Percentiles rank a stretch among this genome's conserved stretches.
phyloP scores from a whole-genome alignment of 2,888 invertebrate genomes.

The Drosophila anomelani region DNA sequence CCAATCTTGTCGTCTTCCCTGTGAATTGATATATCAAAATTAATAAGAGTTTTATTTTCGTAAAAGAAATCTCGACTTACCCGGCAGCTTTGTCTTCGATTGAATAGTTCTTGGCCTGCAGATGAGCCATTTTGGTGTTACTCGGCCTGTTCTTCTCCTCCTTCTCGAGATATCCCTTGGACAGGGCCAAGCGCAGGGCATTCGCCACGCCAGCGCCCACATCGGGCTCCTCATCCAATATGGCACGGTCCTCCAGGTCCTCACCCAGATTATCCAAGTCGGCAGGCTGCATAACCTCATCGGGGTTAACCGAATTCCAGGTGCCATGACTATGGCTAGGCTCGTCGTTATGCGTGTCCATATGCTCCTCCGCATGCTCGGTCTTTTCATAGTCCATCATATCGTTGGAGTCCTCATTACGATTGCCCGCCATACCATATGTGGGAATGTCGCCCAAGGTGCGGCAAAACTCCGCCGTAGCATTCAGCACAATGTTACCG shows the following conservation, averaged over 20 bases:
- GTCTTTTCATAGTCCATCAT: conserved; percentile 85
- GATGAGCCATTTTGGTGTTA: conserved; percentile 89
- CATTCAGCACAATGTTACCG: conserved; percentile 92
- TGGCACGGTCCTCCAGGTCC: conserved; percentile 84
- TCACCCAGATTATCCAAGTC: conserved; percentile 85
- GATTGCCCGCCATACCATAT: conserved; percentile 95
- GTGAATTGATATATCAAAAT: conserved; percentile 2
- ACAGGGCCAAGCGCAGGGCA: conserved; percentile 94
- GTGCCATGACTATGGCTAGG: conserved; percentile 88
- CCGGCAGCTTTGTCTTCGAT: conserved; percentile 91
- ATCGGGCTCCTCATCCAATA: conserved; percentile 95
- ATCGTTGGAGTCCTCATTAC: conserved; percentile 91
- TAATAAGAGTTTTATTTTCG: not conserved
- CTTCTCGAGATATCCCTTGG: conserved; percentile 96
- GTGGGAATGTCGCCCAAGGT: conserved; percentile 98
- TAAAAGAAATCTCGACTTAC: conserved; percentile 80
- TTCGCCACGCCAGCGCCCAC: conserved; percentile 96
- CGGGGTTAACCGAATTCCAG: conserved; percentile 93
- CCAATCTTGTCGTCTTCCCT: conserved; percentile 93
- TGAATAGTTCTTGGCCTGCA: conserved; percentile 92
- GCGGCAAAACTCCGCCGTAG: conserved; percentile 98
- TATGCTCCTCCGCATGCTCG: conserved; percentile 83
- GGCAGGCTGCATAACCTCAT: conserved; percentile 84
- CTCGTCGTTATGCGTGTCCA: conserved; percentile 83
- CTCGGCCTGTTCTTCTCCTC: conserved; percentile 90